Evolutionary conservation across 2,797 vertebrate species (phyloP).

Genomic region (Eremophila alpestris): DNA sequence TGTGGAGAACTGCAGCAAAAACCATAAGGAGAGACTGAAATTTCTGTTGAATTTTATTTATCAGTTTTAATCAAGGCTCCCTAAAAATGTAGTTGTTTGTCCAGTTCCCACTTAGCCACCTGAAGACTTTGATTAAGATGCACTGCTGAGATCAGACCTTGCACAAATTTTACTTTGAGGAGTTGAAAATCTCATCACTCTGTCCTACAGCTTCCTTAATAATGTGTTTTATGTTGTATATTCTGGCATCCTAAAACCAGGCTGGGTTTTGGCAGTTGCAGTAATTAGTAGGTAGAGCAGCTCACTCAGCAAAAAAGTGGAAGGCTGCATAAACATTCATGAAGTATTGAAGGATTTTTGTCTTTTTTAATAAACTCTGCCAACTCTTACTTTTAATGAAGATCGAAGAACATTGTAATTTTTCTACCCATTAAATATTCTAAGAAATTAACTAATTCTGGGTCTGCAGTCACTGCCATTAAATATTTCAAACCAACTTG

Average conservation of each 20-base stretch:
- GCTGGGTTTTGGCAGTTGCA: background rate
- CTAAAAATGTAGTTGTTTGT: background rate
- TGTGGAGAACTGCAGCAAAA: background rate
- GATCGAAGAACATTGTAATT: background rate
- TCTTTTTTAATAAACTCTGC: background rate
- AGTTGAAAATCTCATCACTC: background rate
- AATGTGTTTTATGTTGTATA: background rate
- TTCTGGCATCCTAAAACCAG: background rate
- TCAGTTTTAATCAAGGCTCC: background rate
- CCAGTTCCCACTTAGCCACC: background rate
- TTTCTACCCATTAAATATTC: background rate
- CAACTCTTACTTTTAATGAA: background rate
- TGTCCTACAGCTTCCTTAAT: background rate
- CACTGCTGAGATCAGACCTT: background rate
- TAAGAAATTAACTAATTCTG: background rate
- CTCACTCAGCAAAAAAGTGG: conserved; percentile 10
- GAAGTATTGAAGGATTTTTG: background rate
- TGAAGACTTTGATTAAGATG: background rate
- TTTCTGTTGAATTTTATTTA: background rate
- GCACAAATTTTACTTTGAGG: background rate
- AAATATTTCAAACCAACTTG: background rate
- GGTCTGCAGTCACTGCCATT: background rate
- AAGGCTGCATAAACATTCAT: conserved; percentile 7
- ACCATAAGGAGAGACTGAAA: background rate
- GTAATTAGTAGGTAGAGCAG: conserved; percentile 32